These are phyloP conservation scores for Microtus pennsylvanicus DNA, from an alignment of 2,113 vertebrate species.

Conservation along the genomic window DNA sequence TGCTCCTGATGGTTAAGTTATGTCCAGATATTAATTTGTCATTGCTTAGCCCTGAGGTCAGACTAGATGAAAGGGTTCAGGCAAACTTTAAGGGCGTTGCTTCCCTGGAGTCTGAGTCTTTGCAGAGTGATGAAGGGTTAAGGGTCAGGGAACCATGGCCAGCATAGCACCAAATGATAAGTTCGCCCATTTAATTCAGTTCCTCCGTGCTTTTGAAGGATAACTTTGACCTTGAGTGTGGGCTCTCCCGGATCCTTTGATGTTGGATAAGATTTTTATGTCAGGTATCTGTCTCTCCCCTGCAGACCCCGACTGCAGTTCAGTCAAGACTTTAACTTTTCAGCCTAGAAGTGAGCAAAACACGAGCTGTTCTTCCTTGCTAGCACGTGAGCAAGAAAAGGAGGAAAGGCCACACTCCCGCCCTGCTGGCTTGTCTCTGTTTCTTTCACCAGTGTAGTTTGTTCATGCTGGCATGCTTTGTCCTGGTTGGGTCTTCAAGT, in stretches of 20 bases:
- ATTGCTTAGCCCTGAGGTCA: background rate
- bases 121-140: accelerated
- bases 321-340: background rate
- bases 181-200: background rate
- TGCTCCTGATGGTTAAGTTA: background rate
- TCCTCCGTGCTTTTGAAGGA: background rate
- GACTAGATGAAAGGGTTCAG: background rate
- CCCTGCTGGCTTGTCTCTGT: background rate
- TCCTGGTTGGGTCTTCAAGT: background rate
- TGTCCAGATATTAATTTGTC: background rate
- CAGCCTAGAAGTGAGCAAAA: background rate
- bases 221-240: background rate
- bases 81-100: background rate
- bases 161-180: accelerated
- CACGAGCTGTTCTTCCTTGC: background rate
- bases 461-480: background rate
- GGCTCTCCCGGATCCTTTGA: background rate
- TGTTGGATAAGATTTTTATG: background rate
- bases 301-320: too few relatives aligned
- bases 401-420: background rate
- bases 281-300: background rate
- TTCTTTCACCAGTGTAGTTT: background rate
- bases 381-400: background rate
- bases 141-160: accelerated
- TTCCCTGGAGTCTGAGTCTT: background rate